Evolutionary conservation across 2,113 vertebrate genomes (phyloP).

Genomic region (Gambusia holbrooki): DNA sequence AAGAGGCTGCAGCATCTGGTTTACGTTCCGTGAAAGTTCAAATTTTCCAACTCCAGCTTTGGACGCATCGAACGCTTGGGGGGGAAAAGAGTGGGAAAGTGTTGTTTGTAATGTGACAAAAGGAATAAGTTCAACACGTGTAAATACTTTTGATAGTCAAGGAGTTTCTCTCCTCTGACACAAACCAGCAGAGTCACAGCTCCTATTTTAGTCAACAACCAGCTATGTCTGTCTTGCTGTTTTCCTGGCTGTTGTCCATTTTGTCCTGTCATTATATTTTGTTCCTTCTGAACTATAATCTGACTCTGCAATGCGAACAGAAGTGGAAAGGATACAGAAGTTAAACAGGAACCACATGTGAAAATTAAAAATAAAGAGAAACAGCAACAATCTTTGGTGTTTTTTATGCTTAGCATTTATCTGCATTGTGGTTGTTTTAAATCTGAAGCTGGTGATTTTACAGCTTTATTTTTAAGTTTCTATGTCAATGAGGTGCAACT

Average conservation of each 20-base stretch:
- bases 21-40: too few relatives aligned
- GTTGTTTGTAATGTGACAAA: not conserved
- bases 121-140: not conserved
- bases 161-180: not conserved
- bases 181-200: not conserved
- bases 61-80: too few relatives aligned
- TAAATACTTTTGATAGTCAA: not conserved
- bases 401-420: not conserved
- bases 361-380: not conserved
- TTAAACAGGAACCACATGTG: constrained; percentile 3
- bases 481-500: not conserved
- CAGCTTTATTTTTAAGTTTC: not conserved
- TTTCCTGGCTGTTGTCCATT: constrained; percentile 38
- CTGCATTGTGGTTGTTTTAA: not conserved
- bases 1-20: constrained; percentile 51
- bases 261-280: constrained; percentile 36
- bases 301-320: constrained; percentile 1
- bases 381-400: not conserved
- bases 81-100: not conserved
- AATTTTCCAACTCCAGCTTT: too few relatives aligned
- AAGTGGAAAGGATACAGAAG: constrained; percentile 1
- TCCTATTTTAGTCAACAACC: constrained; percentile 29
- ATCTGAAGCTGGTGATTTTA: not conserved
- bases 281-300: constrained; percentile 19
- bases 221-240: constrained; percentile 2